Evolutionary conservation across 2,888 invertebrate species (phyloP).

Genomic region (Diarsia brunnea): DNA sequence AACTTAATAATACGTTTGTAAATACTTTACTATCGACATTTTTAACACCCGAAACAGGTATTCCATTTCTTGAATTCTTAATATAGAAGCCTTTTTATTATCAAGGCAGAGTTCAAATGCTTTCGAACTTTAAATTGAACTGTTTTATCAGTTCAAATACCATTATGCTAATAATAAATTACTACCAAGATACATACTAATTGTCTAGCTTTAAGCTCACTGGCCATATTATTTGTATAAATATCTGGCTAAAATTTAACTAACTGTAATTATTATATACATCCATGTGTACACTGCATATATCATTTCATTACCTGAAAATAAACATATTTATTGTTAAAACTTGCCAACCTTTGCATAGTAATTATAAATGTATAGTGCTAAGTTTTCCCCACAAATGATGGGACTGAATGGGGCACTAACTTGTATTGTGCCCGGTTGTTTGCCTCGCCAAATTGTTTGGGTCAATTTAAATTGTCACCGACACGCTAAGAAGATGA

Average conservation of each 20-base stretch:
- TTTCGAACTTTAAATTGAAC: neutral
- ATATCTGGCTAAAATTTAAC: neutral
- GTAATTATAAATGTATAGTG: neutral
- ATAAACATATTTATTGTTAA: neutral
- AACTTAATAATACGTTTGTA: too few species aligned
- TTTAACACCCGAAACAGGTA: neutral
- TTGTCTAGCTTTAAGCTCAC: neutral
- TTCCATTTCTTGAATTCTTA: neutral
- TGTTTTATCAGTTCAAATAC: neutral
- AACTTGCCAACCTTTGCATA: neutral
- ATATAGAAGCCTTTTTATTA: slow-evolving; percentile 4
- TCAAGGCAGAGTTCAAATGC: neutral
- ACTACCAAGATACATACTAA: neutral
- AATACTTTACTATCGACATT: too few species aligned
- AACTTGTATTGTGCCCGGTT: too few species aligned
- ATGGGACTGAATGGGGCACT: too few species aligned
- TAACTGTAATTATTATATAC: neutral
- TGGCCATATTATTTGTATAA: neutral
- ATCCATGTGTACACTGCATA: neutral
- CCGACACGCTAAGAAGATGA: too few species aligned
- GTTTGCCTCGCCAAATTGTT: too few species aligned
- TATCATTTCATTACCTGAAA: neutral
- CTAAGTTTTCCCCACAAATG: too few species aligned
- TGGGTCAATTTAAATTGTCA: too few species aligned
- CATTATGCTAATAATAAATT: neutral